Evolutionary conservation across 2,888 invertebrate species (phyloP), one percentile per base, ranked within the genome.

Genomic region (Gonocerus acuteangulatus): DNA sequence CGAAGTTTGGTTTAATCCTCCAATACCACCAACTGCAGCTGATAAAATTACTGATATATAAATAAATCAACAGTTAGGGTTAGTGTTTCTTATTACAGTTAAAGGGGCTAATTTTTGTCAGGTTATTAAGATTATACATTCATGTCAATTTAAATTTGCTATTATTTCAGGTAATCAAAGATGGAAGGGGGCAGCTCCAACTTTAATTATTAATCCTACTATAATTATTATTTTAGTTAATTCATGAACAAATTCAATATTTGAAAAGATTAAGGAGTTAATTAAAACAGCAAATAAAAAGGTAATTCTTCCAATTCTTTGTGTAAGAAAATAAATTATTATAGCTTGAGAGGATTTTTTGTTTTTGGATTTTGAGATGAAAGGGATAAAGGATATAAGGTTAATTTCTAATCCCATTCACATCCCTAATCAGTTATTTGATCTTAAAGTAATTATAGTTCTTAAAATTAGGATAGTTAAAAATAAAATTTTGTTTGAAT

Each of bases 401-500:
- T 82, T 82, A 74, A 82, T 80, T 79, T 82, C 82, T 77, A 82
- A 73, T 0, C 81, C 80, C 74, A 82, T 79, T 79, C 82, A 82
- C 72, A 75, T 73, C 67, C 72, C 67, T 69, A 78, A 67, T 70
- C 77, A 78, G n/a, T 76, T 74, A 65, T 72, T 74, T 19, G 76
- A 69, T 13, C 75, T 74, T 62, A 81, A 76, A 68, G 78, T 73
- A 72, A 81, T 75, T 73, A 81, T 69, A 65, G 75, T 73, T 65
- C 75, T 72, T 62, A 70, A 65, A 39, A 79, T 74, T 75, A 81
- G 74, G 60, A 75, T 71, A 68, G 74, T 74, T 68, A 78, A 73
- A 75, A 80, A 80, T 74, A 80, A 72, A 72, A 77, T 74, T 67
- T 74, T 72, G 71, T 74, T 27, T 27, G 9, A 27, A 27, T 27